Evolutionary conservation across 30 jellyfish, hydroid and myxozoan genomes (phyloP), one percentile per base, ranked within the genome.

Genomic region (Aurelia coerulea): DNA sequence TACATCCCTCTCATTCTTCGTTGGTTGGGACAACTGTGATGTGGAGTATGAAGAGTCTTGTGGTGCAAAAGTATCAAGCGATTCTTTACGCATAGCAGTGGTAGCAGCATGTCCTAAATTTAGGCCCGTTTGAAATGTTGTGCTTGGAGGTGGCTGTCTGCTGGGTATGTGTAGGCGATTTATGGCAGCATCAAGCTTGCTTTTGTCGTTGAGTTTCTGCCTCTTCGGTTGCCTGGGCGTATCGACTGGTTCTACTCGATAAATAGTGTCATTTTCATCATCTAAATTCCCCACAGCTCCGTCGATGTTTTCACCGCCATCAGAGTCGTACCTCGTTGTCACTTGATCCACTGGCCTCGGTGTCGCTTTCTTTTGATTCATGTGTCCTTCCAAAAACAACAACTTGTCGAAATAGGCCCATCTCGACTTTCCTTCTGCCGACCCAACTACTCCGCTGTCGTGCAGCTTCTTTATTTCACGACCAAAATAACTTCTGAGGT

Each of bases 381-480:
- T 84, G 80, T 86, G 95, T 17, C 52, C 95, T 41, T 86, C 90
- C 75, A 86, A 54, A 67, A 86, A 86, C 74, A 73, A 58, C 72
- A 86, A 60, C 79, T 84, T 51, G 65, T 86, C 80, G 64, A 75
- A 86, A 52, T 86, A 86, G 90, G 86, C 90, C 95, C 95, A 86
- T 76, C 95, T 86, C 70, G 90, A 67, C 80, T 86, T 80, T 15
- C 84, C 84, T 37, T 76, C 84, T 11, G 81, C 58, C 51, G 77
- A n/a, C 14, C 82, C 70, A 65, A 52, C 84, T 62, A 65, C 68
- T 56, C 78, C 86, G 34, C 81, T 50, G 49, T 76, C 95, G 41
- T 60, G 41, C 54, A 78, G 31, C 51, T 73, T 86, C 74, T 73
- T 68, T 23, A 65, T 76, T 58, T 86, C 95, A 10, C 95, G 95